Conservation (phyloP, 2,888 invertebrate genomes). For the Gortyna flavago region DNA sequence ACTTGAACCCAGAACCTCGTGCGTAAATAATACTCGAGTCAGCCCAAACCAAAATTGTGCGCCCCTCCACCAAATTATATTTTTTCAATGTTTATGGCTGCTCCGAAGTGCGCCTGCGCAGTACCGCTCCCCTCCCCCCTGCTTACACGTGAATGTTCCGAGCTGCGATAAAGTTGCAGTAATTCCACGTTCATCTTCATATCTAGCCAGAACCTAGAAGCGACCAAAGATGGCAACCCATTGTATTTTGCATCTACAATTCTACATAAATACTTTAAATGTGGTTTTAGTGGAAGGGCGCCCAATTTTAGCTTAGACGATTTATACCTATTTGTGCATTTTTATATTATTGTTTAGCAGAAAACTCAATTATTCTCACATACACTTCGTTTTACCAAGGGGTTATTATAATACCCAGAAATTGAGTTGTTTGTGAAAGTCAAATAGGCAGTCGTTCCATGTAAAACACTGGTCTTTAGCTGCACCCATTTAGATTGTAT, state of each 20-base stretch:
- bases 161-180: no score
- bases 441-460: background rate
- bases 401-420: rapidly evolving
- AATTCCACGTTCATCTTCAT: no score
- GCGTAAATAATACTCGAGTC: background rate
- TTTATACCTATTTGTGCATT: background rate
- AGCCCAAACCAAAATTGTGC: background rate
- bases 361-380: background rate
- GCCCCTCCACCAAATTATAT: no score
- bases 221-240: no score
- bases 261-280: background rate
- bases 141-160: no score
- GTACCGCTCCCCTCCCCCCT: no score
- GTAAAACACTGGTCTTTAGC: background rate
- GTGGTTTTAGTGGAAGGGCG: background rate
- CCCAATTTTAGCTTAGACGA: background rate
- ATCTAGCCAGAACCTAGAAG: no score
- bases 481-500: background rate
- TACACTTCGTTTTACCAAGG: background rate
- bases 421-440: background rate
- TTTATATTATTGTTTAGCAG: background rate
- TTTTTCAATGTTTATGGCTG: background rate
- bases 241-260: no score
- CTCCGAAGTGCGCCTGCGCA: no score
- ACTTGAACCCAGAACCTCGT: background rate